Evolutionary conservation across 2,797 vertebrate genomes (phyloP).

Genomic region (Hephaestus fuliginosus): DNA sequence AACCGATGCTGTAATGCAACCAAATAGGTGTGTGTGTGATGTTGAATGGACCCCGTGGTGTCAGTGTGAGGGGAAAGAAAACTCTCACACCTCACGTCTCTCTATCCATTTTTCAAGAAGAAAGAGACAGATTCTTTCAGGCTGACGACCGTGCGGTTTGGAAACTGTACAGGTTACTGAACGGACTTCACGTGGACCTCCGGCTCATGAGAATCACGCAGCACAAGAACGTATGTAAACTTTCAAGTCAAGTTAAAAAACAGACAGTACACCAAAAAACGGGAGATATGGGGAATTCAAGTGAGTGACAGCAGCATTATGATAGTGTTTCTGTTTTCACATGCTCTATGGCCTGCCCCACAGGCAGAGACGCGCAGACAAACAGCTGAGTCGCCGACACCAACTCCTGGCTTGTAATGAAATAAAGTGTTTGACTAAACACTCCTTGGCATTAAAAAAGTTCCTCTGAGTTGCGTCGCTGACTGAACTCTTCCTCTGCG

Average conservation of each 20-base stretch:
- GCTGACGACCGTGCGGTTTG: conserved; percentile 70
- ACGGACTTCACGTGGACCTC: conserved; percentile 38
- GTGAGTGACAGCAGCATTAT: conserved; percentile 79
- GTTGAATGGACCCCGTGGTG: neutral
- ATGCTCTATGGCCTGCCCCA: conserved; percentile 75
- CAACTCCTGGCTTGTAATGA: neutral
- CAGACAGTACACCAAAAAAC: conserved; percentile 44
- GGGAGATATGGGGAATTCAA: conserved; percentile 53
- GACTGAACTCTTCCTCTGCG: conserved; percentile 40
- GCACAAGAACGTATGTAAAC: conserved; percentile 62
- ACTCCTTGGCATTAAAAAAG: conserved; percentile 62
- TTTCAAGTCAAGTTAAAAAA: conserved; percentile 49
- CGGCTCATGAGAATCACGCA: conserved; percentile 22
- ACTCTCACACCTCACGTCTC: conserved; percentile 33
- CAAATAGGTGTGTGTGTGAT: neutral
- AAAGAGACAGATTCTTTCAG: conserved; percentile 41
- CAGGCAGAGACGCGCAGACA: conserved; percentile 45
- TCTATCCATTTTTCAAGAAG: conserved; percentile 48
- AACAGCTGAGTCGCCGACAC: conserved; percentile 22
- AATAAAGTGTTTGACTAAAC: conserved; percentile 27
- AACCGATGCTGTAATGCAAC: neutral
- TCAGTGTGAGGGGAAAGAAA: conserved; percentile 7
- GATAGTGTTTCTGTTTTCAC: conserved; percentile 75
- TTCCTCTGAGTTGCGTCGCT: neutral
- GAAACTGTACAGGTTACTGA: conserved; percentile 70